These are phyloP conservation scores for Pteruthius melanotis DNA, from an alignment of 2,113 vertebrate species.

Conservation along the genomic window DNA sequence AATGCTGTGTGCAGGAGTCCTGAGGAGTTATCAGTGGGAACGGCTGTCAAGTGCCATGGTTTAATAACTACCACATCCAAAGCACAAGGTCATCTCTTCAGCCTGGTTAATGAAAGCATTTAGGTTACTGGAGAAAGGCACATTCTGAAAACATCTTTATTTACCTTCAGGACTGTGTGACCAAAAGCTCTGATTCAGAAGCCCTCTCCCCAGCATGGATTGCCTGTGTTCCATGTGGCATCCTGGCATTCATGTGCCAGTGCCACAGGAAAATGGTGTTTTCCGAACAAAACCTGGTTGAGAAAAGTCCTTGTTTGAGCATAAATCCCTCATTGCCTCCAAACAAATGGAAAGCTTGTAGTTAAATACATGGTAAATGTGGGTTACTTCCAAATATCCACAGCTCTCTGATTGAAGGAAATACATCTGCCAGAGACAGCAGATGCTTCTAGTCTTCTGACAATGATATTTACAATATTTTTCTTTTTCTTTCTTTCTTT, in stretches of 20 bases:
- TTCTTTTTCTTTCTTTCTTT: no score
- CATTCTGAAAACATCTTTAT: background rate
- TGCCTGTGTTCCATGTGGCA: background rate
- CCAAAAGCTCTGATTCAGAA: background rate
- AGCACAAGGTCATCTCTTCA: background rate
- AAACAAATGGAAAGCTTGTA: background rate
- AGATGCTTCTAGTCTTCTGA: constrained; percentile 12
- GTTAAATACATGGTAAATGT: constrained; percentile 1
- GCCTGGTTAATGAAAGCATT: background rate
- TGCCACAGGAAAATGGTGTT: background rate
- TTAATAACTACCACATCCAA: background rate
- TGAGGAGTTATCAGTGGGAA: background rate
- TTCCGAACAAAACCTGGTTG: constrained; percentile 6
- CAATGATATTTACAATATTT: background rate
- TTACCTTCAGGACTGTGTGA: background rate
- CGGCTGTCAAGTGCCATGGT: background rate
- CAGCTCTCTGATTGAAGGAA: constrained; percentile 20
- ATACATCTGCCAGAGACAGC: constrained; percentile 10
- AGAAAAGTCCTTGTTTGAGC: background rate
- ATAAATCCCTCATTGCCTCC: background rate
- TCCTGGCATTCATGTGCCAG: background rate
- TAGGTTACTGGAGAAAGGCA: background rate
- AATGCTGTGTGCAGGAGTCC: background rate
- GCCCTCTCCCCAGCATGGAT: background rate
- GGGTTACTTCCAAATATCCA: constrained; percentile 23